Evolutionary conservation across 2,797 vertebrate genomes (phyloP), one percentile per base, ranked within the genome.

Genomic region (Enteromius radiatus): DNA sequence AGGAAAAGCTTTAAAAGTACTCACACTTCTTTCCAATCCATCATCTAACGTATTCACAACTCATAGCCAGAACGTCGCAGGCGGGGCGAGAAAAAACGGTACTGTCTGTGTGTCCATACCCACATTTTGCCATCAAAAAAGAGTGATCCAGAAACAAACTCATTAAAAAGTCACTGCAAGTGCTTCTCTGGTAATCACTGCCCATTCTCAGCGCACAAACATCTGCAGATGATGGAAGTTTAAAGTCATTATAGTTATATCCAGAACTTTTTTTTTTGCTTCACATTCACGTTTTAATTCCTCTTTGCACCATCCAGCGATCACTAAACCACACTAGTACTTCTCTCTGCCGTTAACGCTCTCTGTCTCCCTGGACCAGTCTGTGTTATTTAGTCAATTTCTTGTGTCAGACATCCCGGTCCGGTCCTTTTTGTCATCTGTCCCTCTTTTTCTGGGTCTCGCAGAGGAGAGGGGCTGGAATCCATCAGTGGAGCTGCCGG

Each of bases 21-120:
- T 95, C 94, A 95, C 94, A 95, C 92, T 92, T 95, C 94, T 92
- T 94, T 95, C 94, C 95, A 95, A 93, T 95, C 95, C 95, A 96
- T 95, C 90, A 92, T 95, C 93, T 94, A 93, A 89, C 86, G 43
- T 90, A 92, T 81, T 76, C 21, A 9, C 36, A 47, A 67, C 73
- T 85, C 71, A 80, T 92, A 91, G 92, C 93, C 90, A 91, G 80
- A 88, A 91, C 91, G 91, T 89, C 86, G 88, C 87, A 89, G 90
- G 87, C 88, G 70, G 89, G 91, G 89, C 74, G 71, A 88, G 94
- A 90, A 89, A 91, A 88, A 90, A 93, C 89, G 89, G 90, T 91
- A 86, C 33, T 47, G 88, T 93, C 91, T 91, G 89, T 86, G 86
- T 89, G 88, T 85, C 84, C 76, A 84, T 89, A 86, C 90, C 87